phyloP scores from a whole-genome alignment of 2,113 vertebrate genomes.

The Castor canadensis region DNA sequence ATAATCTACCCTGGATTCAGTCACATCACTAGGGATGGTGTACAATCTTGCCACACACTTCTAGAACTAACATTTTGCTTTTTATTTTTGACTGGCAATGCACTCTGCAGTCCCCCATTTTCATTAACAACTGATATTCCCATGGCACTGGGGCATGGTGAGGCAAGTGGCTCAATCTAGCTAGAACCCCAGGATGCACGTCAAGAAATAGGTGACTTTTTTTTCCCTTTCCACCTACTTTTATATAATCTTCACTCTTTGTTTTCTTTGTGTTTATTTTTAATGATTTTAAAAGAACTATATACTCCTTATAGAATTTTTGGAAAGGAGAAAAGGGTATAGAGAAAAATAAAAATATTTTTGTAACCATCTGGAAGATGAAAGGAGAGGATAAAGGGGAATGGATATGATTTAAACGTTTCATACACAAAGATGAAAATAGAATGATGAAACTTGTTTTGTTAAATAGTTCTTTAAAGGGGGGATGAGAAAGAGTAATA shows the following conservation, averaged over 20 bases:
- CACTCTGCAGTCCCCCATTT: background rate
- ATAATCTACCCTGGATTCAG: background rate
- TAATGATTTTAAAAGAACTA: background rate
- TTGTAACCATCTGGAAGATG: no score
- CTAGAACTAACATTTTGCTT: background rate
- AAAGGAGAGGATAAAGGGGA: no score
- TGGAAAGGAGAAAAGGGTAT: background rate
- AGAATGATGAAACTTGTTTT: no score
- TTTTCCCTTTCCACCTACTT: background rate
- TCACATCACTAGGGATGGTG: background rate
- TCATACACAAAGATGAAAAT: no score
- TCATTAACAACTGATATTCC: background rate
- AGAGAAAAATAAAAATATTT: constrained; percentile 13
- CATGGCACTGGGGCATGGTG: background rate
- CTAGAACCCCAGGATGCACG: background rate
- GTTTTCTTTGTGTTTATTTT: background rate
- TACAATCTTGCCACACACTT: background rate
- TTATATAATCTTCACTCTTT: background rate
- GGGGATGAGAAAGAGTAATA: no score
- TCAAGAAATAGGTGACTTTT: background rate
- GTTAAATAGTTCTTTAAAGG: no score
- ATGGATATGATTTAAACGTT: no score
- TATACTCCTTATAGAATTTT: background rate
- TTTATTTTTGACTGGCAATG: background rate
- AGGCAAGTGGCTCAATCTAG: background rate